Evolutionary conservation across 2,888 invertebrate species (phyloP).

Genomic region (Cephus runcator): DNA sequence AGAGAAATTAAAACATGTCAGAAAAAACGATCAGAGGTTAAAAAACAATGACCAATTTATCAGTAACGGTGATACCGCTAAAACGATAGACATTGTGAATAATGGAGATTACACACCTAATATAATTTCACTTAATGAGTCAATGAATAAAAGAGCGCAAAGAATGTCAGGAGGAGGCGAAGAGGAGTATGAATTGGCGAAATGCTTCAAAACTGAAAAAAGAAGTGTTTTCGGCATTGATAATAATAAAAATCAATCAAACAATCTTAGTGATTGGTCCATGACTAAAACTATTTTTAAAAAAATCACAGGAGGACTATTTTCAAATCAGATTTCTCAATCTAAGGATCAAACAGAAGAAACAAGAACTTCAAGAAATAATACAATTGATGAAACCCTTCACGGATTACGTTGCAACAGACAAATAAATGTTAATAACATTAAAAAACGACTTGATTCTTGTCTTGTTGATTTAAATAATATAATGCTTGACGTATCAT

Average conservation of each 20-base stretch:
- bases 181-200: neutral
- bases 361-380: neutral
- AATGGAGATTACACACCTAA: neutral
- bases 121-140: neutral
- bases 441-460: slow-evolving; percentile 27
- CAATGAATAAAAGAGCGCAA: neutral
- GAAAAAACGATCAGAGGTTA: neutral
- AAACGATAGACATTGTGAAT: neutral
- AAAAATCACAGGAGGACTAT: neutral
- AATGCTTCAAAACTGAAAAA: neutral
- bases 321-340: neutral
- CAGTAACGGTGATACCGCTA: neutral
- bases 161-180: neutral
- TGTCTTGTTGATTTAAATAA: slow-evolving; percentile 34
- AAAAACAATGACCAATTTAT: neutral
- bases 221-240: neutral
- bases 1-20: neutral
- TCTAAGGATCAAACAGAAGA: neutral
- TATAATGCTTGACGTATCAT: slow-evolving; percentile 32
- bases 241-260: neutral
- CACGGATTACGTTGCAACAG: neutral
- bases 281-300: neutral
- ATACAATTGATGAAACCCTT: neutral
- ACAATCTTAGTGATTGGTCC: neutral
- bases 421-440: slow-evolving; percentile 12